Base-by-base conservation (phyloP, 53 echinoderm and acorn worm species). In the Echinarachnius parma region DNA sequence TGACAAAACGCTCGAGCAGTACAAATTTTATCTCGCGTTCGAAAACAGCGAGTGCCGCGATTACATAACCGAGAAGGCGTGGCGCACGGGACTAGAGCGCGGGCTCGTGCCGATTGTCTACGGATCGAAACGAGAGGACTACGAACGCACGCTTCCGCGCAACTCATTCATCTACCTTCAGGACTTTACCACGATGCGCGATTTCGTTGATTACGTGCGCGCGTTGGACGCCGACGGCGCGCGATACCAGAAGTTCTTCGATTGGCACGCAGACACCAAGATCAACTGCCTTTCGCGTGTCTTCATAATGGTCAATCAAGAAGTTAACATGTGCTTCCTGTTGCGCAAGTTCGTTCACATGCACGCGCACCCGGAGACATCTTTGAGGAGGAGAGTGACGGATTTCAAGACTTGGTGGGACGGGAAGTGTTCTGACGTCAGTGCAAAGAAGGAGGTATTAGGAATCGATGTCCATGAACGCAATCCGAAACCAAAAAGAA, bases 41-140 rank as follows among this genome's bases (percentile, higher is more conserved):
- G 88, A 88, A 27, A 88, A 88, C 34, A 78, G 79, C 16, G 88
- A 88, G 19, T 88, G 88, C 46, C 57, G 74, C 13, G 88, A 83
- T 7, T 88, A 88, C 33, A 63, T 83, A 33, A 75, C 88, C 2
- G 88, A 88, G 62, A 88, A 88, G 61, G 62, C 65, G 28, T 88
- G 83, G 88, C 49, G 60, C 14, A 83, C 61, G 13, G 56, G 79
- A 10, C 60, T 88, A 27, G 50, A 46, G 42, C 64, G 83, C 36
- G 83, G 76, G 1, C 64, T 75, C 9, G 88, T 88, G 14, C 88
- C 88, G 0, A 72, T 88, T 14, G 88, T 88, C 19, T 88, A 88
- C 60, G 88, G 88, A 2, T 77, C 88, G 14, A 60, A 44, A 5
- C 78, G 65, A 21, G 60, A 31, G 21, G 75, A 79, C 66, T 88